Conservation (phyloP, 2,888 invertebrate genomes). For the Drosophila yooni region DNA sequence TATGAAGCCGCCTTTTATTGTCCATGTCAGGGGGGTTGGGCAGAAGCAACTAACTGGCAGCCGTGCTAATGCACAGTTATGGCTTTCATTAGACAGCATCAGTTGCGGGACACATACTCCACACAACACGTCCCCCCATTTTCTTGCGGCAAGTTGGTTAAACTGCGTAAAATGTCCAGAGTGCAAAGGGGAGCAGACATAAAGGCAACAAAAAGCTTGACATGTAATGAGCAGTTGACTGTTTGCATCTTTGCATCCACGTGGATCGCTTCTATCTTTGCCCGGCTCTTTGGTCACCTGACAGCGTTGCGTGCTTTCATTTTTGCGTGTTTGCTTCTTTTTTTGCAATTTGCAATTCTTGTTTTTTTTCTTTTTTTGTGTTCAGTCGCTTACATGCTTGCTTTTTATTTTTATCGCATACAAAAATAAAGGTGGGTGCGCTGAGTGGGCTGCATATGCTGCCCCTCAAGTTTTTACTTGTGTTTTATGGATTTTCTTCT, state of each 20-base stretch:
- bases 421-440: slow-evolving; percentile 7
- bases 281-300: slow-evolving; percentile 32
- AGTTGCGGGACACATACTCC: neutral
- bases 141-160: slow-evolving; percentile 45
- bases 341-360: slow-evolving; percentile 1
- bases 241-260: slow-evolving; percentile 48
- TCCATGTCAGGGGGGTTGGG: slow-evolving; percentile 13
- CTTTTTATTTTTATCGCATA: slow-evolving; percentile 68
- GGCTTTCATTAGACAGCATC: slow-evolving; percentile 52
- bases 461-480: slow-evolving; percentile 54
- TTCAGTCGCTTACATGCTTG: slow-evolving; percentile 28
- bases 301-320: slow-evolving; percentile 35
- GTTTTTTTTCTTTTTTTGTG: slow-evolving; percentile 34
- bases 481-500: slow-evolving; percentile 72
- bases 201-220: slow-evolving; percentile 7
- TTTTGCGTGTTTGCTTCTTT: slow-evolving; percentile 33
- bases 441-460: slow-evolving; percentile 35
- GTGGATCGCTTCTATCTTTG: slow-evolving; percentile 8
- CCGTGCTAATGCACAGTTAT: slow-evolving; percentile 60
- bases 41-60: slow-evolving; percentile 39
- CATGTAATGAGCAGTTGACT: slow-evolving; percentile 71
- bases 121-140: neutral
- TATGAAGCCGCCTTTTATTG: slow-evolving; percentile 62
- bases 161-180: slow-evolving; percentile 57
- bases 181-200: neutral